A percentile compares a stretch with the other conserved stretches of the same genome.
Conservation (phyloP, 1,140 invertebrate genomes). For the Neodiprion pinetum region DNA sequence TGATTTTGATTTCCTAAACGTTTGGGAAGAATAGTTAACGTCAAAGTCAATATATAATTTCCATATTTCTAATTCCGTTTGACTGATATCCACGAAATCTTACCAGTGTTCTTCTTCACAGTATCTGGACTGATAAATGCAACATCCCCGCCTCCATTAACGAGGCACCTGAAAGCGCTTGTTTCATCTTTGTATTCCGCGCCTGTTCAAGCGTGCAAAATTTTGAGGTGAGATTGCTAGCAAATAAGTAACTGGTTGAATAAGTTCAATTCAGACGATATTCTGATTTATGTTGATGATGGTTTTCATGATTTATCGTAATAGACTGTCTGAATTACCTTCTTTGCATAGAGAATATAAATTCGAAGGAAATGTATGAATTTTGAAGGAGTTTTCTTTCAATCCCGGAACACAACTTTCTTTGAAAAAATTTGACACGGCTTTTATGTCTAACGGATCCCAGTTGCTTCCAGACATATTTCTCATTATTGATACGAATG, state of each 20-base stretch:
- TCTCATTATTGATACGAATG: slow-evolving; percentile 59
- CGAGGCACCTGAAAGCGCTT: slow-evolving; percentile 78
- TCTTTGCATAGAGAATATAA: slow-evolving; percentile 40
- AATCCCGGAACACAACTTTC: slow-evolving; percentile 67
- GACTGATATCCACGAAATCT: slow-evolving; percentile 38
- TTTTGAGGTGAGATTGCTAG: neutral
- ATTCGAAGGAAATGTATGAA: slow-evolving; percentile 37
- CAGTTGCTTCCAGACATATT: slow-evolving; percentile 49
- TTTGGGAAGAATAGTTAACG: slow-evolving; percentile 33
- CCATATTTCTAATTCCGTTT: slow-evolving; percentile 12
- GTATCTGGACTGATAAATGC: slow-evolving; percentile 82
- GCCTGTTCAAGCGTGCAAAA: slow-evolving; percentile 8
- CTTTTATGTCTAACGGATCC: slow-evolving; percentile 55
- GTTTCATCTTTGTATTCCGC: slow-evolving; percentile 61
- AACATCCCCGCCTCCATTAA: slow-evolving; percentile 81
- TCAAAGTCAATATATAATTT: slow-evolving; percentile 19
- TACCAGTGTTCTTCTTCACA: slow-evolving; percentile 70
- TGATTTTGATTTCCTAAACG: slow-evolving; percentile 25
- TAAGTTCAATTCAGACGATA: neutral
- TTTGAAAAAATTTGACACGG: slow-evolving; percentile 67
- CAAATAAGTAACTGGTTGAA: neutral
- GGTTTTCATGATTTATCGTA: neutral
- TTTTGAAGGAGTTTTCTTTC: slow-evolving; percentile 24
- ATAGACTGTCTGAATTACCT: slow-evolving; percentile 27
- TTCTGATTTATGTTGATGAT: no score